A percentile compares a stretch with the other conserved stretches of the same genome.
These are phyloP conservation scores for Netelia fuscicornis DNA, from an alignment of 2,888 invertebrate species.

Conservation along the genomic window DNA sequence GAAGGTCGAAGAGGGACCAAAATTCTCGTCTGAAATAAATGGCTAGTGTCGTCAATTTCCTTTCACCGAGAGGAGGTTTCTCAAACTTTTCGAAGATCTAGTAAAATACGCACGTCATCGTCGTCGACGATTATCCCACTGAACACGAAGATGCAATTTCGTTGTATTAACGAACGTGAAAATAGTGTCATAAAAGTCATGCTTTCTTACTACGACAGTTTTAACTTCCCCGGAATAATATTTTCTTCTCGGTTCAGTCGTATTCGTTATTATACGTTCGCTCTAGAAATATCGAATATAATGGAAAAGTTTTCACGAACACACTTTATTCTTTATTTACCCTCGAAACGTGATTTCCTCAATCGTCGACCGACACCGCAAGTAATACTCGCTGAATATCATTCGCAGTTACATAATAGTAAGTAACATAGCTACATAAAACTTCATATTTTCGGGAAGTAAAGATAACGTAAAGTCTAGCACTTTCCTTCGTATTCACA, in stretches of 20 bases:
- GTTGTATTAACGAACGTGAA: conserved; percentile 36
- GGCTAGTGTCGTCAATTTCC: conserved; percentile 10
- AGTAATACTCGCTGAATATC: background rate
- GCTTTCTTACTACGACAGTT: conserved; percentile 26
- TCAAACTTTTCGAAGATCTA: conserved; percentile 18
- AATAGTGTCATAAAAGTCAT: conserved; percentile 41
- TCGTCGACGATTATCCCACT: conserved; percentile 31
- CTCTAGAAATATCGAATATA: conserved; percentile 8
- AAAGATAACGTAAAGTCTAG: no score
- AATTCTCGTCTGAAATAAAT: background rate
- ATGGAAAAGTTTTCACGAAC: conserved; percentile 45
- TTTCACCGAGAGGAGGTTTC: background rate
- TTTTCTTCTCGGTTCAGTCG: background rate
- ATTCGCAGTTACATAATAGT: background rate
- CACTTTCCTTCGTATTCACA: no score
- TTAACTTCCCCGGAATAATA: conserved; percentile 25
- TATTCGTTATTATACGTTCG: background rate
- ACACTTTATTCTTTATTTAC: conserved; percentile 43
- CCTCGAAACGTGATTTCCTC: conserved; percentile 46
- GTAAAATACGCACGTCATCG: conserved; percentile 24
- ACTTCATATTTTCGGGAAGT: no score
- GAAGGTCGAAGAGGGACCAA: background rate
- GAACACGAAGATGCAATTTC: conserved; percentile 27
- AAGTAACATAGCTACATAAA: background rate
- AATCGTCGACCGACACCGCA: conserved; percentile 28